These are phyloP conservation scores for Chlamydotis undulata DNA, from an alignment of 2,113 vertebrate genomes.

Conservation along the genomic window DNA sequence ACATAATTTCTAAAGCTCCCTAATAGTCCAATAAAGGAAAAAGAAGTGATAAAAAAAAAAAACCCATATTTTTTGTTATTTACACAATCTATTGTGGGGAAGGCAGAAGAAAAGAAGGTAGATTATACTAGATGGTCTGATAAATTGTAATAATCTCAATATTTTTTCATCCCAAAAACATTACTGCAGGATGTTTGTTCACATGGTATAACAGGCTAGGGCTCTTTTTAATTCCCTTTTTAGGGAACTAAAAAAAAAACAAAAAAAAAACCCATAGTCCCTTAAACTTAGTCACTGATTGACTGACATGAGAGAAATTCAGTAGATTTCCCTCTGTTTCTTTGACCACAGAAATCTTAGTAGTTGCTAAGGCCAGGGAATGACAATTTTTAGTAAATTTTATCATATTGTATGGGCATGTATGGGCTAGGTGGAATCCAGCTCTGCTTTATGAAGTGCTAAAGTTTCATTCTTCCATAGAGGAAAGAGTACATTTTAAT, in stretches of 20 bases:
- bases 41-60: not conserved
- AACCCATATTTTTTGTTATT: not conserved
- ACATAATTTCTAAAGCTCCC: no score
- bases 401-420: not conserved
- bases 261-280: not conserved
- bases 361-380: not conserved
- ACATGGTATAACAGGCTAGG: not conserved
- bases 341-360: not conserved
- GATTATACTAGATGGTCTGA: not conserved
- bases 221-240: not conserved
- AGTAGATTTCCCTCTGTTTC: not conserved
- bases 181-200: not conserved
- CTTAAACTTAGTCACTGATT: not conserved
- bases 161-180: not conserved
- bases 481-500: not conserved
- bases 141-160: not conserved
- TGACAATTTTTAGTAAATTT: not conserved
- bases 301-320: not conserved
- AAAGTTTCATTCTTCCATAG: not conserved
- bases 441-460: not conserved
- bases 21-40: not conserved
- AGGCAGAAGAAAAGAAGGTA: not conserved
- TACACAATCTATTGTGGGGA: not conserved
- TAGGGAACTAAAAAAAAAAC: not conserved
- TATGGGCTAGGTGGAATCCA: not conserved